These are phyloP conservation scores for Syrmaticus mikado DNA, from an alignment of 2,113 vertebrate species.

Conservation along the genomic window DNA sequence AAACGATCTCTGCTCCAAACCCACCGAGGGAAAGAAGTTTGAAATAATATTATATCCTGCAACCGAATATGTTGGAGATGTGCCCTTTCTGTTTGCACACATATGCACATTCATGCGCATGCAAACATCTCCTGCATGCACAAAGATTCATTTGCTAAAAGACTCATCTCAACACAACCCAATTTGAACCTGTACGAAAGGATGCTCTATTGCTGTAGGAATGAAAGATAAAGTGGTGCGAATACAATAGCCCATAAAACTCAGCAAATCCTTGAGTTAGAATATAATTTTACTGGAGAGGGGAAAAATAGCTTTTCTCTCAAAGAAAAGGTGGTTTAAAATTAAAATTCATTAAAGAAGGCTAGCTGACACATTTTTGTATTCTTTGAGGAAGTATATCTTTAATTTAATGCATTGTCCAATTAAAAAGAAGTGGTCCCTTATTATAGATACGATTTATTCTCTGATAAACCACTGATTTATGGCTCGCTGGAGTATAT, in stretches of 20 bases:
- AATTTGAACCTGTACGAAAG: neutral
- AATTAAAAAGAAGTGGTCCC: constrained; percentile 82
- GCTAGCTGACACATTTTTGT: constrained; percentile 72
- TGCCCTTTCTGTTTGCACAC: neutral
- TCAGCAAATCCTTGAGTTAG: constrained; percentile 44
- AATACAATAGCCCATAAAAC: constrained; percentile 45
- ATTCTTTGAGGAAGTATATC: constrained; percentile 78
- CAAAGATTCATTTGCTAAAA: neutral
- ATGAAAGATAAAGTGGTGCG: constrained; percentile 37
- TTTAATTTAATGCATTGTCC: constrained; percentile 79
- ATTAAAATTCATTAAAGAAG: constrained; percentile 79
- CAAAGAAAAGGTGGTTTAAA: constrained; percentile 76
- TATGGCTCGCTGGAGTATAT: constrained; percentile 77
- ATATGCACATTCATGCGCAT: neutral
- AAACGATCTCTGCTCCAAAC: neutral
- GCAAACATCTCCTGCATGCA: neutral
- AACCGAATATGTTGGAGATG: neutral
- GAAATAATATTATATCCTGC: neutral
- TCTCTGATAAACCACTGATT: constrained; percentile 82
- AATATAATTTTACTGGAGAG: constrained; percentile 43
- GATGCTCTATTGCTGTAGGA: neutral
- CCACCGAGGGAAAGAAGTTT: neutral
- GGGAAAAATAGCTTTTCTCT: constrained; percentile 46
- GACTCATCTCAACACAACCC: neutral
- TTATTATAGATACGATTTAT: constrained; percentile 82